Conservation (phyloP, 2,888 invertebrate species). For the Xanthorhoe designata region DNA sequence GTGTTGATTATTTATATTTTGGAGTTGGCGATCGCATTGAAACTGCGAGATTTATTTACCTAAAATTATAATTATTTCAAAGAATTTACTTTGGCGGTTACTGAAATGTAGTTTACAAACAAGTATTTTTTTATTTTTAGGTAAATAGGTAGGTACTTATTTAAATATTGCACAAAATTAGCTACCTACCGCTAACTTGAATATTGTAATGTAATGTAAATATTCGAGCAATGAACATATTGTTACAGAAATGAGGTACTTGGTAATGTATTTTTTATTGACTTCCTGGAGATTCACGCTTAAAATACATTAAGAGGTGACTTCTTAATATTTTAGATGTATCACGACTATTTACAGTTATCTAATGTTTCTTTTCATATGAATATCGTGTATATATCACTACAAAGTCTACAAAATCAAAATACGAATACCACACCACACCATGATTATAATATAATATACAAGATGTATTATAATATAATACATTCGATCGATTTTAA, state of each 20-base stretch:
- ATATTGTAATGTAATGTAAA: neutral
- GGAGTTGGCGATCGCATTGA: neutral
- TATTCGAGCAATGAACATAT: neutral
- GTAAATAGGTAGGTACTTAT: conserved; percentile 3
- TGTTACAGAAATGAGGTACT: conserved; percentile 1
- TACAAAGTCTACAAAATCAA: neutral
- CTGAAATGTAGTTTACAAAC: neutral
- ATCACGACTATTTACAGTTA: conserved; percentile 2
- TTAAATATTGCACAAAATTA: conserved; percentile 23
- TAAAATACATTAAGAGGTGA: neutral
- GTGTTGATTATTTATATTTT: neutral
- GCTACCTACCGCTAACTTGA: conserved; percentile 19
- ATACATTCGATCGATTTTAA: conserved; percentile 7
- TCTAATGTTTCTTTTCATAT: neutral
- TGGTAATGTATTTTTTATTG: neutral
- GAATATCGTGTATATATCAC: neutral
- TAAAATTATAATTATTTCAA: neutral
- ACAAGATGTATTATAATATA: neutral
- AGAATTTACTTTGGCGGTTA: neutral
- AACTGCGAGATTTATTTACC: neutral
- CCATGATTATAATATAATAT: neutral
- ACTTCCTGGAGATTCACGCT: conserved; percentile 1
- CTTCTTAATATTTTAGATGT: neutral
- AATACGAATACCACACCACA: neutral
- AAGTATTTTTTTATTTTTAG: neutral